Base-by-base conservation (phyloP, 2,113 vertebrate species). In the Corythaixoides concolor region DNA sequence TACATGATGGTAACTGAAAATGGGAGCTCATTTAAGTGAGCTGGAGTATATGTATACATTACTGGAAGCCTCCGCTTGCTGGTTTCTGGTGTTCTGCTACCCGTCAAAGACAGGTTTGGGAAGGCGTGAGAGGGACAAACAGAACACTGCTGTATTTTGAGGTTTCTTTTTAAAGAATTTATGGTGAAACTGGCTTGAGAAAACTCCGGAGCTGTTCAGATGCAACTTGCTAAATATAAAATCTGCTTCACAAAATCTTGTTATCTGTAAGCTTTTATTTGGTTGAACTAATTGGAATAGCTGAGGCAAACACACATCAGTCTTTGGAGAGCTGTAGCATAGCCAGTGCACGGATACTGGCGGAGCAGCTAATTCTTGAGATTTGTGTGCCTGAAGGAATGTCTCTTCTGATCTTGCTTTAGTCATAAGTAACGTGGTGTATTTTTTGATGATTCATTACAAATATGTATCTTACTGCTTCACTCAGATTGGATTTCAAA, bases 361-460 rank as follows among this genome's bases (percentile, higher is more conserved):
- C 49, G 95, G 78, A 75, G 28, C 5, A 49, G 53, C 49, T 49
- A 22, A 35, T 64, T 90, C 50, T 26, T 85, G 69, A 77, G 47
- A 55, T 72, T 91, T 94, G 35, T 92, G 92, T 85, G 16, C 53
- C 50, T 79, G 27, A 69, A 58, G 47, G 13, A 84, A 17, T 64
- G 9, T 49, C 11, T 93, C 56, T 75, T 43, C 47, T 89, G n/a
- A 70, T 33, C n/a, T 84, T 69, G 39, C 23, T 70, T 69, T 86
- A 82, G 56, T 85, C 45, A 37, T 0, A 2, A 79, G 35, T 45
- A 60, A n/a, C 0, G 3, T 1, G 0, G 14, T 2, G 0, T 49
- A 35, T 7, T 68, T 72, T 72, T 63, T 15, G 8, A 12, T 39
- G 58, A 63, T 64, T 91, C 49, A 17, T 75, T 69, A 33, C 33